These are phyloP conservation scores for Pecten maximus DNA, from an alignment of 2,888 invertebrate genomes.

Conservation along the genomic window DNA sequence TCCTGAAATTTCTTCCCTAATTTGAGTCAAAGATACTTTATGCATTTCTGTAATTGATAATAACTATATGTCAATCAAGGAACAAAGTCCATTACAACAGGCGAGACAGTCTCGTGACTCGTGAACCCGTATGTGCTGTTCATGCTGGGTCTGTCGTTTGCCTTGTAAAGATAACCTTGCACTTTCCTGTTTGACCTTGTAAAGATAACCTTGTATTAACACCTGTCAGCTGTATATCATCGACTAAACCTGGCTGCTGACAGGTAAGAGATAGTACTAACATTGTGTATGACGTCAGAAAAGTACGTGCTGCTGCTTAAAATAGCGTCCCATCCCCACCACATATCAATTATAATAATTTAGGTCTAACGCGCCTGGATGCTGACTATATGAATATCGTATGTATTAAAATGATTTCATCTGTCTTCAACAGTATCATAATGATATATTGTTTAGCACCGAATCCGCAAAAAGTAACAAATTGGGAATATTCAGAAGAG, in stretches of 20 bases:
- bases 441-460: too few relatives aligned
- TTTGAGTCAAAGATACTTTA: too few relatives aligned
- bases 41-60: too few relatives aligned
- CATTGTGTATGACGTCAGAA: neutral
- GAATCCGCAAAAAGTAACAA: too few relatives aligned
- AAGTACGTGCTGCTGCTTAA: neutral
- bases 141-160: neutral
- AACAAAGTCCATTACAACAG: neutral
- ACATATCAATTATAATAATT: too few relatives aligned
- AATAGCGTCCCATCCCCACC: neutral
- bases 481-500: too few relatives aligned
- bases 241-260: neutral
- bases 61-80: too few relatives aligned
- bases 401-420: too few relatives aligned
- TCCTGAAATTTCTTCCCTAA: too few relatives aligned
- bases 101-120: neutral
- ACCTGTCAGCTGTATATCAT: neutral
- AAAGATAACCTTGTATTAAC: conserved; percentile 10
- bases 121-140: neutral
- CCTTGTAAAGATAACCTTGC: neutral
- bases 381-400: too few relatives aligned
- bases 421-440: too few relatives aligned
- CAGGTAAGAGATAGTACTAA: neutral
- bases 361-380: too few relatives aligned
- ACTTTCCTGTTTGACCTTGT: conserved; percentile 6